Conservation (phyloP, 2,888 invertebrate species). For the Cataglyphis cursor region DNA sequence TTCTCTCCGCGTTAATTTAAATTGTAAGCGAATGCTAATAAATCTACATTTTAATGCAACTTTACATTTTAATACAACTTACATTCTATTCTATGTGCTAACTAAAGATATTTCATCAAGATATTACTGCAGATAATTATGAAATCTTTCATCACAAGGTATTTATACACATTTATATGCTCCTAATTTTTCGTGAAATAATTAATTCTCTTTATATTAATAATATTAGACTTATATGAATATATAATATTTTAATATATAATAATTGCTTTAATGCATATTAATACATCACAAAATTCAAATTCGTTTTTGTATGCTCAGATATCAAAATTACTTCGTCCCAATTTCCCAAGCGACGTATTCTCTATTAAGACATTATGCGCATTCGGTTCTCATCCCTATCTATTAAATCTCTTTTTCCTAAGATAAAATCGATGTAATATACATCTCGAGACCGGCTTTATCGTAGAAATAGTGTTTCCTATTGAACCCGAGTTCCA, state of each 20-base stretch:
- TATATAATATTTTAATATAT: not conserved
- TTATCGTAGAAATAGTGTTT: slow-evolving; percentile 42
- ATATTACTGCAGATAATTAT: not conserved
- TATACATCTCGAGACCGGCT: slow-evolving; percentile 20
- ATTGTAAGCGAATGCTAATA: not conserved
- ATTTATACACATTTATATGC: not conserved
- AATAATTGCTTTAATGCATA: not conserved
- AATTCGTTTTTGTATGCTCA: not conserved
- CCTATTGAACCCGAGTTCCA: slow-evolving; percentile 30
- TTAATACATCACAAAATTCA: not conserved
- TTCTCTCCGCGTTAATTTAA: not conserved
- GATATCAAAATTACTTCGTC: slow-evolving; percentile 27
- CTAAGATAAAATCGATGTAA: slow-evolving; percentile 45
- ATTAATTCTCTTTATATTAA: slow-evolving; percentile 8
- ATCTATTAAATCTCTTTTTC: slow-evolving; percentile 38
- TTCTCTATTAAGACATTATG: slow-evolving; percentile 39
- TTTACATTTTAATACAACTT: not conserved
- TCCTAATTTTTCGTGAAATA: not conserved
- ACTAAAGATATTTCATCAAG: not conserved
- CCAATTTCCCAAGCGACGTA: slow-evolving; percentile 18
- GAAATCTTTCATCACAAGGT: not conserved
- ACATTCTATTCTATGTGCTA: not conserved
- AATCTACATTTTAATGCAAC: not conserved
- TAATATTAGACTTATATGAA: not conserved
- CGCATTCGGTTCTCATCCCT: not conserved